These are phyloP conservation scores for Melipona beecheii DNA, from an alignment of 2,888 invertebrate species.

Conservation along the genomic window DNA sequence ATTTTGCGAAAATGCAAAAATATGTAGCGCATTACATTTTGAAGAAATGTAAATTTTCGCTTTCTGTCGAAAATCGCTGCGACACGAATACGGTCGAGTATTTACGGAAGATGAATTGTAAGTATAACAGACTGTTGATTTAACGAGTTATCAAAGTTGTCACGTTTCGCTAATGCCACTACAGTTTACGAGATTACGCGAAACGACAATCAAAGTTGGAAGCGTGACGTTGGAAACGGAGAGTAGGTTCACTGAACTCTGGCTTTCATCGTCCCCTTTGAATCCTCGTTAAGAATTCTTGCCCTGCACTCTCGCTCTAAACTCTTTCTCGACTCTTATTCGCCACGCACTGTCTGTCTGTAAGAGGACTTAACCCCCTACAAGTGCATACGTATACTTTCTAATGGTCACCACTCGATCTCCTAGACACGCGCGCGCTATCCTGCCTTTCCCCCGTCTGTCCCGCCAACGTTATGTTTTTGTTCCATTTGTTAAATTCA, in stretches of 20 bases:
- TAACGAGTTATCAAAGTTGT: background rate
- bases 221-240: background rate
- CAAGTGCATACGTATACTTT: constrained; percentile 10
- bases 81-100: too few species aligned
- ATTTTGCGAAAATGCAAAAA: too few species aligned
- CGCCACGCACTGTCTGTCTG: constrained; percentile 15
- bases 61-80: background rate
- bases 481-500: background rate
- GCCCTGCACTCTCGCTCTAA: background rate
- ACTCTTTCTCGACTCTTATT: constrained; percentile 20
- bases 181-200: background rate
- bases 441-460: background rate
- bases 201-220: background rate
- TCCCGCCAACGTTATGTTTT: background rate
- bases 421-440: background rate
- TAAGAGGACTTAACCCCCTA: constrained; percentile 19
- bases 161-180: too few species aligned
- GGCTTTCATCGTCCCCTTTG: background rate
- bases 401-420: constrained; percentile 1
- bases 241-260: background rate
- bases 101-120: too few species aligned
- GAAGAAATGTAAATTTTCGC: background rate
- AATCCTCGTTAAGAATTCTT: constrained; percentile 23
- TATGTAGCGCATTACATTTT: too few species aligned
- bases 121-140: too few species aligned